phyloP scores from a whole-genome alignment of 1,140 invertebrate genomes.

The Neodiprion virginianus region DNA sequence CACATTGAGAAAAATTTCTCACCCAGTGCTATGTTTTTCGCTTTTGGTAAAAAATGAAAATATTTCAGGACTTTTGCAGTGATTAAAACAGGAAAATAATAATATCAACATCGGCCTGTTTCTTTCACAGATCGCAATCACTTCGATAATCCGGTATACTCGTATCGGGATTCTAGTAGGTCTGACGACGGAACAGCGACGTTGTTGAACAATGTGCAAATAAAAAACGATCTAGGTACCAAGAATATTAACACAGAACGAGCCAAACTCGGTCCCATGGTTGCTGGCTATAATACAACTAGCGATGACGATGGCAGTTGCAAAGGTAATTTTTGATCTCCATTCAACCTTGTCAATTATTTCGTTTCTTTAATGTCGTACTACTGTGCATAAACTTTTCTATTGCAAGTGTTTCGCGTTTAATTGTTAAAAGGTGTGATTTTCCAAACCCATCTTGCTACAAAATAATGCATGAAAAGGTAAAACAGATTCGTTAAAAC shows the following conservation, averaged over 20 bases:
- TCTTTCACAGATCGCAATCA: constrained; percentile 78
- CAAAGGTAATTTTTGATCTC: constrained; percentile 50
- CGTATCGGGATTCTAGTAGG: constrained; percentile 69
- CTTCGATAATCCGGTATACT: constrained; percentile 93
- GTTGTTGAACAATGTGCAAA: constrained; percentile 65
- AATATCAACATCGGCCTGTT: constrained; percentile 20
- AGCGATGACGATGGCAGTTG: constrained; percentile 61
- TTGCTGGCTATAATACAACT: constrained; percentile 20
- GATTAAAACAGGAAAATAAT: no score
- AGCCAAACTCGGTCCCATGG: constrained; percentile 41
- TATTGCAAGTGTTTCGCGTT: no score
- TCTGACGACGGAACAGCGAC: constrained; percentile 66
- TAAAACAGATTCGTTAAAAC: no score
- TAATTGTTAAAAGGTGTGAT: no score
- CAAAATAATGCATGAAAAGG: no score
- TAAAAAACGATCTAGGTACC: constrained; percentile 73
- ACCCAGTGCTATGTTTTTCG: neutral
- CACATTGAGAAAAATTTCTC: no score
- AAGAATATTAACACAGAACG: constrained; percentile 56
- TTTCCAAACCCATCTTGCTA: no score
- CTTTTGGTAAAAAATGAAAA: neutral
- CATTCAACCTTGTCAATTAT: neutral
- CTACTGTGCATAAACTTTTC: neutral
- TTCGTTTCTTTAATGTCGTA: neutral
- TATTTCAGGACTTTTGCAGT: neutral